Percentiles rank a stretch among this genome's conserved stretches.
These are phyloP conservation scores for Melanerpes aurifrons DNA, from an alignment of 2,113 vertebrate species.

Conservation along the genomic window DNA sequence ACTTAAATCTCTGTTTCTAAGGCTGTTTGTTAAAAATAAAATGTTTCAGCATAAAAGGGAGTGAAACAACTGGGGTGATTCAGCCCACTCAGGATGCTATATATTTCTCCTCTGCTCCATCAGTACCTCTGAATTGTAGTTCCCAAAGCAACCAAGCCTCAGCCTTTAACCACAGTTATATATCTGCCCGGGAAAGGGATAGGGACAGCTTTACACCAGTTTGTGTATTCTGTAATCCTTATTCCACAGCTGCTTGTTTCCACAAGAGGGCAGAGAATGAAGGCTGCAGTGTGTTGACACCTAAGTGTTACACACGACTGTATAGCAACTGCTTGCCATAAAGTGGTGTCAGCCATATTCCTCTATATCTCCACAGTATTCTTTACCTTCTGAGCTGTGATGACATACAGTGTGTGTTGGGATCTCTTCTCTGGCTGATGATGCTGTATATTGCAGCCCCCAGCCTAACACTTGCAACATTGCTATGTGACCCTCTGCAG, in stretches of 20 bases:
- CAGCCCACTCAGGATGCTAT: background rate
- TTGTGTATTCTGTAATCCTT: background rate
- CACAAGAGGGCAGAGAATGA: conserved; percentile 1
- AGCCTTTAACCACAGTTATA: background rate
- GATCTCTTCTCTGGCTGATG: background rate
- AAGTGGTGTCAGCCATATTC: background rate
- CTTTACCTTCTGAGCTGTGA: background rate
- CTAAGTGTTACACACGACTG: background rate
- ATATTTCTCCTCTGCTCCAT: conserved; percentile 19
- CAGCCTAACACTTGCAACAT: background rate
- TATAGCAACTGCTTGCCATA: background rate
- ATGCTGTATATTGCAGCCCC: background rate
- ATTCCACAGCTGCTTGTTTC: background rate
- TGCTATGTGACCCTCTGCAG: background rate
- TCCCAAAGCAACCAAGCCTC: conserved; percentile 27
- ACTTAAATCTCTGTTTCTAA: conserved; percentile 41
- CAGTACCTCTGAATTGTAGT: background rate
- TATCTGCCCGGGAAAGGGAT: background rate
- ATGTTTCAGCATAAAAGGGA: conserved; percentile 27
- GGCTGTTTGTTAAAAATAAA: conserved; percentile 46
- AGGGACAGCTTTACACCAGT: background rate
- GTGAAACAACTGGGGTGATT: conserved; percentile 33
- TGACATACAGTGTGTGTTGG: background rate
- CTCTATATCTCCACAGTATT: background rate
- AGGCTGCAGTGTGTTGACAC: background rate